phyloP scores from a whole-genome alignment of 2,113 vertebrate genomes.

The Enhydra lutris region DNA sequence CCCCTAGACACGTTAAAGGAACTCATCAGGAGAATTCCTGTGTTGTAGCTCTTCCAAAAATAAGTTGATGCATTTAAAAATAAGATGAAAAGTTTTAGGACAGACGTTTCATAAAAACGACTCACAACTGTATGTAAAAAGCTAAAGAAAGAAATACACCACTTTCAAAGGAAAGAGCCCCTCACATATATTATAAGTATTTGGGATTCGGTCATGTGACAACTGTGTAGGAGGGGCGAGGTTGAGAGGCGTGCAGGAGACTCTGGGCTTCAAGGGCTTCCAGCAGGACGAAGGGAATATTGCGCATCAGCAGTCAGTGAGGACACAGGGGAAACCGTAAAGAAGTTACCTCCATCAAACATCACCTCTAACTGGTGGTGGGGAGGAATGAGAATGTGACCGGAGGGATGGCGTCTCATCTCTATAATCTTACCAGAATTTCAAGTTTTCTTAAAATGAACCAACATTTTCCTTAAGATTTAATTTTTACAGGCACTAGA shows the following conservation, averaged over 20 bases:
- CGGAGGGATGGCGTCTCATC: background rate
- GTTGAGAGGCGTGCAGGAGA: background rate
- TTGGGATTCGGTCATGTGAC: background rate
- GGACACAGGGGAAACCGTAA: background rate
- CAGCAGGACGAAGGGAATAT: background rate
- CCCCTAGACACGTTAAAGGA: background rate
- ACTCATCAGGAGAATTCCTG: background rate
- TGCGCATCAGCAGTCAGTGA: background rate
- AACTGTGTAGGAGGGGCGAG: background rate
- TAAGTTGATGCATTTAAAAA: background rate
- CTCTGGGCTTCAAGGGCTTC: background rate
- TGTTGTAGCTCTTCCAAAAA: background rate
- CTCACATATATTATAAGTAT: background rate
- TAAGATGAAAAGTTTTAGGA: constrained; percentile 13
- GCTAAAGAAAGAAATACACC: background rate
- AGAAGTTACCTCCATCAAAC: background rate
- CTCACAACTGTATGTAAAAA: background rate
- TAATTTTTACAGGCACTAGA: background rate
- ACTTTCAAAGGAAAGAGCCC: background rate
- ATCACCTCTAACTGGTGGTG: rapidly evolving
- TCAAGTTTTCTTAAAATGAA: background rate
- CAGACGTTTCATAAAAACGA: constrained; percentile 27
- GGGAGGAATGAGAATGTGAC: background rate
- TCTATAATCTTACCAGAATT: background rate
- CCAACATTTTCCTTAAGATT: background rate